Evolutionary conservation across 2,888 invertebrate genomes (phyloP).

Genomic region (Laothoe populi): DNA sequence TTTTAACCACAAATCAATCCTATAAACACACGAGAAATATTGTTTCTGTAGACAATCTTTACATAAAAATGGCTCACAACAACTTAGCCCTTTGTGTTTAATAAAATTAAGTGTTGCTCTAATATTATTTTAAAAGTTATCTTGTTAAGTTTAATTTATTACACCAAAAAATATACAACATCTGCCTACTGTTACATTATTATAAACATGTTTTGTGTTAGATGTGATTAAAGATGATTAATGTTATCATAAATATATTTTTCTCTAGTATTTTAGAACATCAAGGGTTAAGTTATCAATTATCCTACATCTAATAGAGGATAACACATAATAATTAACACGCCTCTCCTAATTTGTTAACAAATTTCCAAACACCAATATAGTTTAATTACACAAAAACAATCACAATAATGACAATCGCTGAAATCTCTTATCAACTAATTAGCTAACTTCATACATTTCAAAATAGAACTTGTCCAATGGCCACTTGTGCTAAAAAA

Average conservation of each 20-base stretch:
- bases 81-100: neutral
- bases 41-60: neutral
- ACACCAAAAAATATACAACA: too few species aligned
- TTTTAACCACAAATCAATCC: neutral
- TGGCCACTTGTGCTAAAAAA: conserved; percentile 15
- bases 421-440: conserved; percentile 8
- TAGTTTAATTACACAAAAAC: conserved; percentile 12
- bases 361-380: neutral
- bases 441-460: neutral
- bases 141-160: too few species aligned
- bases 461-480: neutral
- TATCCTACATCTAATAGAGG: neutral
- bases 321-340: neutral
- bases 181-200: too few species aligned
- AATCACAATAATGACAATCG: conserved; percentile 17
- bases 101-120: too few species aligned
- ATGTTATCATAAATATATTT: too few species aligned
- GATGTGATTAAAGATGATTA: too few species aligned
- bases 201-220: too few species aligned
- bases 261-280: neutral
- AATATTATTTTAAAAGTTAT: too few species aligned
- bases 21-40: conserved; percentile 5
- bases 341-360: neutral
- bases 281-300: neutral
- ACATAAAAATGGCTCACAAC: conserved; percentile 1